Percentiles rank a stretch among this genome's conserved stretches.
Evolutionary conservation across 2,888 invertebrate genomes (phyloP).

Genomic region (Mystacides longicornis): DNA sequence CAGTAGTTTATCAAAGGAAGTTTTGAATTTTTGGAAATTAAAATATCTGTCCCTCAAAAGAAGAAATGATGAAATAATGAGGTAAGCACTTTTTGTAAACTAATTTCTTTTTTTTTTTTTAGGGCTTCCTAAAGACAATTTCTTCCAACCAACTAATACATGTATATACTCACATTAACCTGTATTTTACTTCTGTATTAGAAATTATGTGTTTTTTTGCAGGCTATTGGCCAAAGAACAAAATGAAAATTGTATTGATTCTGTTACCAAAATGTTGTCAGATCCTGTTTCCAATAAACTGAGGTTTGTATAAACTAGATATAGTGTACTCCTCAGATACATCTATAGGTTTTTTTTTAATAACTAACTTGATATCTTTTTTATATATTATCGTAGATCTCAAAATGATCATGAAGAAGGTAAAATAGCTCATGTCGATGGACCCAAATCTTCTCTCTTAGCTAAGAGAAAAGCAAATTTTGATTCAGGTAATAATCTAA

Average conservation of each 20-base stretch:
- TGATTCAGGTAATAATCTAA: too few species aligned
- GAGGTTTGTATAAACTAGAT: too few species aligned
- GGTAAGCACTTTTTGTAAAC: conserved; percentile 3
- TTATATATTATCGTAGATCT: too few species aligned
- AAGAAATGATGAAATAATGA: conserved; percentile 9
- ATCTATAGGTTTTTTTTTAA: too few species aligned
- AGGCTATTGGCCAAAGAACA: neutral
- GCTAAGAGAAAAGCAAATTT: too few species aligned
- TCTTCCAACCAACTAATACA: neutral
- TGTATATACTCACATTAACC: neutral
- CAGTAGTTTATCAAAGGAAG: neutral
- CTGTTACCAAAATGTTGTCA: neutral
- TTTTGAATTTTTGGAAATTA: conserved; percentile 18
- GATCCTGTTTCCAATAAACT: too few species aligned
- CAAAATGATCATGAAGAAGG: too few species aligned
- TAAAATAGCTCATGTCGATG: too few species aligned
- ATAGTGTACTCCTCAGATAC: too few species aligned
- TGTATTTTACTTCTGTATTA: neutral
- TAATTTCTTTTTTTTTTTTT: conserved; percentile 1
- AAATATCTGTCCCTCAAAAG: conserved; percentile 18
- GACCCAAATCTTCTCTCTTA: too few species aligned
- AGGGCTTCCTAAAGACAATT: too few species aligned
- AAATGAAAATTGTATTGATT: neutral
- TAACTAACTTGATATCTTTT: too few species aligned
- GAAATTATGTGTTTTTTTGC: neutral